phyloP scores from a whole-genome alignment of 1,140 invertebrate species.

The Mya arenaria region DNA sequence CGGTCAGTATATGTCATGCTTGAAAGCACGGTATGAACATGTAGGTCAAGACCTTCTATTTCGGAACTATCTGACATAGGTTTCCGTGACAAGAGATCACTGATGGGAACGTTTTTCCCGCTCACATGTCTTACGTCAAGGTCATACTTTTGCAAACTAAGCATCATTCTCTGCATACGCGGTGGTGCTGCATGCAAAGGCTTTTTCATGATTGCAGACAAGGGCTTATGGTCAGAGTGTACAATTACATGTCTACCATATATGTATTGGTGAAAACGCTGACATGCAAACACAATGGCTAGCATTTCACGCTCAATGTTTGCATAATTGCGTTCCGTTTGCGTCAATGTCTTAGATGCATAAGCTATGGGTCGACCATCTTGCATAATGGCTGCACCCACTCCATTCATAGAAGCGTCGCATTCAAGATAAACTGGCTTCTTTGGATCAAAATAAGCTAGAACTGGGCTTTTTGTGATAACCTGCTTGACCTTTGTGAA shows the following conservation, averaged over 20 bases:
- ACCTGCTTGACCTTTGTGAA: not conserved
- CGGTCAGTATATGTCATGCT: constrained; percentile 16
- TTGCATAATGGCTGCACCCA: constrained; percentile 40
- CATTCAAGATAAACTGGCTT: not conserved
- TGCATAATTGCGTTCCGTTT: constrained; percentile 66
- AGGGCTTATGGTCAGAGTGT: constrained; percentile 25
- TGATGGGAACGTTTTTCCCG: constrained; percentile 14
- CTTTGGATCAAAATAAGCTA: constrained; percentile 48
- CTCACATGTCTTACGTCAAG: not conserved
- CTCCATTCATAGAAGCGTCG: not conserved
- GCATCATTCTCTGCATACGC: constrained; percentile 8
- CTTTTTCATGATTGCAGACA: constrained; percentile 4
- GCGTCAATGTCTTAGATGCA: constrained; percentile 75
- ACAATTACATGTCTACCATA: constrained; percentile 25
- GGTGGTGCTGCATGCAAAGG: constrained; percentile 9
- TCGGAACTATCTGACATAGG: not conserved
- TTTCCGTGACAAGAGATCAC: constrained; percentile 16
- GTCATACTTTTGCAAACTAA: constrained; percentile 2
- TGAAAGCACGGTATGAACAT: too few relatives aligned
- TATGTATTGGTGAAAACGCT: constrained; percentile 27
- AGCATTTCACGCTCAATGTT: constrained; percentile 61
- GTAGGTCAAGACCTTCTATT: not conserved
- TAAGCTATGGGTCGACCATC: constrained; percentile 76
- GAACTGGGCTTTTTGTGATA: constrained; percentile 30
- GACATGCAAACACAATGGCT: constrained; percentile 50